phyloP scores from a whole-genome alignment of 2,888 invertebrate genomes.

The Aethes cnicana region DNA sequence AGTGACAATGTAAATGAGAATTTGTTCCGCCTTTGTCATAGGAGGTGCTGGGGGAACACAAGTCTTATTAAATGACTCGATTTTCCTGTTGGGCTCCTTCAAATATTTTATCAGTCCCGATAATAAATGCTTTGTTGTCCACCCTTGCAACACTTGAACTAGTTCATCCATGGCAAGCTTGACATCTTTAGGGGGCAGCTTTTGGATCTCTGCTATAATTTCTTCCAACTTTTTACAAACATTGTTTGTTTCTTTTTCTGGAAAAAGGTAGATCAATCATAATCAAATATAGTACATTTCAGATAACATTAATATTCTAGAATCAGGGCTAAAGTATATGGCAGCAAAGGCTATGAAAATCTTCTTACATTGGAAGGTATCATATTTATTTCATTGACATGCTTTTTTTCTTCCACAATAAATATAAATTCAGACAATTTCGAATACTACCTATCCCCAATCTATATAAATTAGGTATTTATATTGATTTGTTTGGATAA shows the following conservation, averaged over 20 bases:
- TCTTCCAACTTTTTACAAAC: constrained; percentile 52
- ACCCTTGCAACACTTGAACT: constrained; percentile 49
- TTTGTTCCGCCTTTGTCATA: constrained; percentile 68
- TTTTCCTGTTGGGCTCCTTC: constrained; percentile 54
- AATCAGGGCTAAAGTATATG: no score
- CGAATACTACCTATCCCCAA: no score
- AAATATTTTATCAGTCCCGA: constrained; percentile 57
- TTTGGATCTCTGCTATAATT: constrained; percentile 45
- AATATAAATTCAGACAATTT: no score
- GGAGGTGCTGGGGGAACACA: constrained; percentile 51
- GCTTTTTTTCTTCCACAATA: no score
- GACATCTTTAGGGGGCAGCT: constrained; percentile 42
- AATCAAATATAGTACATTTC: background rate
- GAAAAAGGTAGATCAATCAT: constrained; percentile 35
- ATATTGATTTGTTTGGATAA: no score
- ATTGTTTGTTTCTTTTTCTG: constrained; percentile 48
- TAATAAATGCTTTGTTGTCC: constrained; percentile 51
- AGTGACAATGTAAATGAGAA: constrained; percentile 57
- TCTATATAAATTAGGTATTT: no score
- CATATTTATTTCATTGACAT: no score
- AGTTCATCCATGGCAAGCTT: constrained; percentile 52
- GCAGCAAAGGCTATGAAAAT: no score
- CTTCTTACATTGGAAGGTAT: no score
- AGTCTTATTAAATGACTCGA: constrained; percentile 54
- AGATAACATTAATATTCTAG: no score